Conservation (phyloP, 2,113 vertebrate genomes). For the Trichechus manatus region DNA sequence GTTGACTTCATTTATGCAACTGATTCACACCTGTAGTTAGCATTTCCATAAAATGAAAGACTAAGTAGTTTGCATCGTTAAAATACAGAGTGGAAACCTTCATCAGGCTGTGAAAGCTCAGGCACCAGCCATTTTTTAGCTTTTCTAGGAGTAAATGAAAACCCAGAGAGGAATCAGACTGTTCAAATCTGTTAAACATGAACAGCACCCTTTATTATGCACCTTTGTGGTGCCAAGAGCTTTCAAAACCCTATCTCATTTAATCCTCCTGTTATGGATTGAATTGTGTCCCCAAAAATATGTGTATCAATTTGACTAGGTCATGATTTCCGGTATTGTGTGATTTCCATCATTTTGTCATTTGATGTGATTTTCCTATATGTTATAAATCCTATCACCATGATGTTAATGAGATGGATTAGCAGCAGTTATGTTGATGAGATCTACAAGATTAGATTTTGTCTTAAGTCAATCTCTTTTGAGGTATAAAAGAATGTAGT, state of each 20-base stretch:
- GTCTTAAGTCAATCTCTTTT: too few relatives aligned
- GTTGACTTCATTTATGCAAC: conserved; percentile 69
- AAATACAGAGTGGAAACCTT: conserved; percentile 18
- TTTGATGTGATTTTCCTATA: too few relatives aligned
- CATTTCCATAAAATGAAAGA: conserved; percentile 65
- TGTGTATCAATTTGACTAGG: too few relatives aligned
- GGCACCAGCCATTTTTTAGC: neutral
- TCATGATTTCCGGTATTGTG: too few relatives aligned
- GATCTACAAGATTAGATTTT: too few relatives aligned
- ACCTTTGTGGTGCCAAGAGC: neutral
- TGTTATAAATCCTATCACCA: too few relatives aligned
- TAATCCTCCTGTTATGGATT: neutral
- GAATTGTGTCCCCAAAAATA: too few relatives aligned
- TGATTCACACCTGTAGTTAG: conserved; percentile 78
- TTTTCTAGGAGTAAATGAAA: conserved; percentile 39
- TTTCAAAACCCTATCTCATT: neutral
- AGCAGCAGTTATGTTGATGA: too few relatives aligned
- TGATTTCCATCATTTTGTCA: too few relatives aligned
- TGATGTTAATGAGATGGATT: too few relatives aligned
- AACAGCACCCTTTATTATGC: neutral
- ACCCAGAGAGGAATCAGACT: neutral
- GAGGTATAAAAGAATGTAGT: too few relatives aligned
- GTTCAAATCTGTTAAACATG: neutral
- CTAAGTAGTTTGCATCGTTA: conserved; percentile 62
- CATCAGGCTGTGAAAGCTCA: neutral